phyloP scores from a whole-genome alignment of 2,797 vertebrate species.

The Adrianichthys oophorus region DNA sequence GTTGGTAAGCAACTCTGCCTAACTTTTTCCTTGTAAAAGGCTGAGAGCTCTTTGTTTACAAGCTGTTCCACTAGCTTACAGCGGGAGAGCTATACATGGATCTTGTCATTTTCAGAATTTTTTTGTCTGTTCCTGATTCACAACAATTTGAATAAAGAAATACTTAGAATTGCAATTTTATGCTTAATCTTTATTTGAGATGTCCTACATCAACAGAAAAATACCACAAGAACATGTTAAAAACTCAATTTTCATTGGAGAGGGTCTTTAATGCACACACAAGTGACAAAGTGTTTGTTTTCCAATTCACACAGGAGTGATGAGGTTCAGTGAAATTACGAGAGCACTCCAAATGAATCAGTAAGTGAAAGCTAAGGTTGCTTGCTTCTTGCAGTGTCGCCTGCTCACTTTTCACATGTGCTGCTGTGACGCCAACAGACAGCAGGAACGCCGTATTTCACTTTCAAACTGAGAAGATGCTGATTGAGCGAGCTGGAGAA shows the following conservation, averaged over 20 bases:
- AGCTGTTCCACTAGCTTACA: no score
- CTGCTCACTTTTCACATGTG: slow-evolving; percentile 39
- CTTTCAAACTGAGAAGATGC: slow-evolving; percentile 43
- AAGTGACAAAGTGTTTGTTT: slow-evolving; percentile 28
- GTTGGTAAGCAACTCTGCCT: no score
- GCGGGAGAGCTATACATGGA: no score
- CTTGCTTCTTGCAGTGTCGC: slow-evolving; percentile 23
- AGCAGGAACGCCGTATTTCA: slow-evolving; percentile 49
- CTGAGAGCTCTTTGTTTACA: no score
- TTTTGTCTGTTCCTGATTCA: no score
- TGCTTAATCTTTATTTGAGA: no score
- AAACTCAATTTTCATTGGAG: background rate
- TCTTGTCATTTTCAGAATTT: no score
- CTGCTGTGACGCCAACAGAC: slow-evolving; percentile 39
- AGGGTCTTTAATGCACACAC: slow-evolving; percentile 2
- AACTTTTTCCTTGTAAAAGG: no score
- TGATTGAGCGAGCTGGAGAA: slow-evolving; percentile 37
- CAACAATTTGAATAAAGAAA: no score
- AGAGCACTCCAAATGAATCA: slow-evolving; percentile 47
- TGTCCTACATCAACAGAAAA: no score
- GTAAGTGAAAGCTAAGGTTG: slow-evolving; percentile 28
- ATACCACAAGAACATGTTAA: no score
- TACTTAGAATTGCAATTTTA: no score
- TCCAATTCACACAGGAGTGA: slow-evolving; percentile 33
- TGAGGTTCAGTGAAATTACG: slow-evolving; percentile 31